Evolutionary conservation across 2,113 vertebrate species (phyloP).

Genomic region (Fregetta grallaria): DNA sequence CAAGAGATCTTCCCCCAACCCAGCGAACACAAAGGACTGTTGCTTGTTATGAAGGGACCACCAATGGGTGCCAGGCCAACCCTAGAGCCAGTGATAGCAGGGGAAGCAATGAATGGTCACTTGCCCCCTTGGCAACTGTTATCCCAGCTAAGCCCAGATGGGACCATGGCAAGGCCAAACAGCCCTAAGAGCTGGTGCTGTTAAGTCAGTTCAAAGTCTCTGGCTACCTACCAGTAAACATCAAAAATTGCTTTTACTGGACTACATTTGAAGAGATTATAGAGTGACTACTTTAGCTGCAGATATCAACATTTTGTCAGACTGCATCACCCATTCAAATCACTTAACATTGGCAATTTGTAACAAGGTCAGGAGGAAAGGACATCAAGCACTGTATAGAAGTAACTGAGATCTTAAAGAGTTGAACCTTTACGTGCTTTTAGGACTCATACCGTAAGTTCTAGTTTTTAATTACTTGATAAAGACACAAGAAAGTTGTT

Average conservation of each 20-base stretch:
- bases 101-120: background rate
- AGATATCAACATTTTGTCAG: background rate
- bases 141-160: background rate
- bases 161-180: background rate
- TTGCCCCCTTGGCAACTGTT: background rate
- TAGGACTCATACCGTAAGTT: background rate
- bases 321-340: background rate
- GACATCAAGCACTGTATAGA: background rate
- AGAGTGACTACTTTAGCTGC: background rate
- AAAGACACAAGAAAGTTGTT: background rate
- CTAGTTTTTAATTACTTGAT: background rate
- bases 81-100: background rate
- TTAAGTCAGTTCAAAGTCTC: background rate
- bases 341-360: background rate
- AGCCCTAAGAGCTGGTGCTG: background rate
- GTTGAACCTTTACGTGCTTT: background rate
- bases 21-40: background rate
- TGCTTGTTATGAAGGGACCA: background rate
- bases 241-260: background rate
- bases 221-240: background rate
- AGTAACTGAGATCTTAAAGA: background rate
- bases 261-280: background rate
- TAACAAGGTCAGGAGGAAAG: background rate
- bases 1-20: background rate
- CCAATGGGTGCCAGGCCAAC: background rate